Evolutionary conservation across 2,113 vertebrate species (phyloP).

Genomic region (Actinemys pallida): DNA sequence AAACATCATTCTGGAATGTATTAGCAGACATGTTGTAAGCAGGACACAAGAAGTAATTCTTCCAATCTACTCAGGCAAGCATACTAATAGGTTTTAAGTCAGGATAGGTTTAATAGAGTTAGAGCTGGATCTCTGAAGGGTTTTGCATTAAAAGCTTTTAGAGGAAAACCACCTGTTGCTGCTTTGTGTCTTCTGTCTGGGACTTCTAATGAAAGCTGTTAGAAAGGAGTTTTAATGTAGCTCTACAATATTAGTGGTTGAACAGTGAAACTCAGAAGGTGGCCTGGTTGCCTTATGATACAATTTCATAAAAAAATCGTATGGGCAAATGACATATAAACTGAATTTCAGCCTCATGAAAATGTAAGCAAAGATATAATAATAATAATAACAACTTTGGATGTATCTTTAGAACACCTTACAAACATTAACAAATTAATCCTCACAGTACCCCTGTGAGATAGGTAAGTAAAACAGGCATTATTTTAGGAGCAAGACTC

Average conservation of each 20-base stretch:
- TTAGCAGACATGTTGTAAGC: not conserved
- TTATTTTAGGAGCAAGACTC: not conserved
- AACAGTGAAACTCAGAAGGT: conserved; percentile 27
- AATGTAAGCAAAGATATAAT: not conserved
- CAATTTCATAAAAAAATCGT: conserved; percentile 35
- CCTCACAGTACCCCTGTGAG: not conserved
- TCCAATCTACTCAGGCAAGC: not conserved
- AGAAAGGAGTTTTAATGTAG: conserved; percentile 33
- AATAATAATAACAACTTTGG: not conserved
- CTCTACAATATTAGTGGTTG: conserved; percentile 43
- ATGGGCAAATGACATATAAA: conserved; percentile 8
- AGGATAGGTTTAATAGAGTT: conserved; percentile 11
- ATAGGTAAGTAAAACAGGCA: not conserved
- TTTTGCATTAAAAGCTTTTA: conserved; percentile 66
- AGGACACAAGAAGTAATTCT: no score
- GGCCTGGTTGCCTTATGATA: conserved; percentile 38
- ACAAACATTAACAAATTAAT: not conserved
- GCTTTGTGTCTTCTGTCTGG: conserved; percentile 56
- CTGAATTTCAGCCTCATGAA: not conserved
- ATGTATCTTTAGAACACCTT: not conserved
- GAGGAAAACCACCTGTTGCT: conserved; percentile 40
- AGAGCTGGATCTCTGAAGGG: conserved; percentile 42
- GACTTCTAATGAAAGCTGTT: conserved; percentile 60
- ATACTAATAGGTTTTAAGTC: conserved; percentile 21
- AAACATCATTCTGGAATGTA: not conserved